Percentiles rank a stretch among this genome's conserved stretches.
Conservation (phyloP, 2,113 vertebrate genomes). For the Noctilio leporinus region DNA sequence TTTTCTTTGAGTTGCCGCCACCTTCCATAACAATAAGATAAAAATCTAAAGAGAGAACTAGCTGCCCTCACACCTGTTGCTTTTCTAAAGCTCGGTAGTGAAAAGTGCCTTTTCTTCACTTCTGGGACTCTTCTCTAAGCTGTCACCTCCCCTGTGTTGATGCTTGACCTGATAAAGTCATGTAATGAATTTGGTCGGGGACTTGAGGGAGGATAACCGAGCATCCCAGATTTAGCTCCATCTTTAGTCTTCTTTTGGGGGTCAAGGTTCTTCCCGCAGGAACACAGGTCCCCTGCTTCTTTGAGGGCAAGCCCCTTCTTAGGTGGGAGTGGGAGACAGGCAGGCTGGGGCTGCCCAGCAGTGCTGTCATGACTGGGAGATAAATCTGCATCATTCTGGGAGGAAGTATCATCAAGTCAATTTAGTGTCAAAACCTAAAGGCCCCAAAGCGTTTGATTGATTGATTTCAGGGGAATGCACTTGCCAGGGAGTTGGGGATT, state of each 20-base stretch:
- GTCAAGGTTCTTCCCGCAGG: background rate
- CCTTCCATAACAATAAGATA: background rate
- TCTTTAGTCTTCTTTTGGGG: background rate
- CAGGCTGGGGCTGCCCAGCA: too few relatives aligned
- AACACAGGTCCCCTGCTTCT: background rate
- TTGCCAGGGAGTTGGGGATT: background rate
- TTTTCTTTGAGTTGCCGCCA: background rate
- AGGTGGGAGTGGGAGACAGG: too few relatives aligned
- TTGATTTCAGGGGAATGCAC: background rate
- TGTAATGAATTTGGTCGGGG: background rate
- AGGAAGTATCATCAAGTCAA: background rate
- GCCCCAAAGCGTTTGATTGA: background rate
- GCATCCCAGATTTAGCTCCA: background rate
- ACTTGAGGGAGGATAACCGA: background rate
- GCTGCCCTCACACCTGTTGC: background rate
- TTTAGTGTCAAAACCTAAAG: background rate
- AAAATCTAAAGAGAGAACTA: background rate
- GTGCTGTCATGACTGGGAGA: too few relatives aligned
- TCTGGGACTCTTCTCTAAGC: background rate
- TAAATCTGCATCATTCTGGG: background rate
- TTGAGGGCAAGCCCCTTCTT: background rate
- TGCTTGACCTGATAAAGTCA: background rate
- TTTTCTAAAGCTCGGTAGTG: background rate
- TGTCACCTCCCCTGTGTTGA: background rate
- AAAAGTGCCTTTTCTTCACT: background rate